These are phyloP conservation scores for Iguana delicatissima DNA, from an alignment of 2,797 vertebrate genomes.

Conservation along the genomic window DNA sequence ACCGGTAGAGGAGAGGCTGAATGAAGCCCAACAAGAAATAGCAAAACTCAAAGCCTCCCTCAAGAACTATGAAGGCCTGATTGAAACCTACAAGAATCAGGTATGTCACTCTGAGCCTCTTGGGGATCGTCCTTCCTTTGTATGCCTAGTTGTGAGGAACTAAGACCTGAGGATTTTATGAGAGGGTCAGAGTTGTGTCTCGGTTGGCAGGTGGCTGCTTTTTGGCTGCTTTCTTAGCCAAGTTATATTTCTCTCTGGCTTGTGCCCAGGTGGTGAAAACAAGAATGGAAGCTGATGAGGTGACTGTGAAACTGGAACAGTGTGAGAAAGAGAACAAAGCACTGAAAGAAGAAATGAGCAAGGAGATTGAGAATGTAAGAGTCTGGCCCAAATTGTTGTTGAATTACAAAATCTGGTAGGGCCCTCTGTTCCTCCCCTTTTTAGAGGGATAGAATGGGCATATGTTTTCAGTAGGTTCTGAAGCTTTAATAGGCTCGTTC, in stretches of 20 bases:
- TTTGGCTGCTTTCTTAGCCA: background rate
- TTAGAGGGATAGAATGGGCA: background rate
- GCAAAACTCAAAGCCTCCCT: conserved; percentile 89
- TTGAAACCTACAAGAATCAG: conserved; percentile 92
- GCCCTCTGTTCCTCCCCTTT: background rate
- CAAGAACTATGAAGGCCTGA: conserved; percentile 88
- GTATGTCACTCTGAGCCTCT: conserved; percentile 67
- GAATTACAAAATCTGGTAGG: background rate
- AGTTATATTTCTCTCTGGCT: background rate
- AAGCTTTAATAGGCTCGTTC: too few relatives aligned
- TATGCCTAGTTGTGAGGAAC: rapidly evolving
- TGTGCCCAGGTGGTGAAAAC: conserved; percentile 85
- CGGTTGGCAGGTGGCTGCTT: too few relatives aligned
- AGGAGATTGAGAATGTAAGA: conserved; percentile 85
- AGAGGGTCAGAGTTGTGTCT: background rate
- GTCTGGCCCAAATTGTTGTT: background rate
- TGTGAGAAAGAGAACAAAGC: conserved; percentile 83
- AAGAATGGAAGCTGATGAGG: conserved; percentile 86
- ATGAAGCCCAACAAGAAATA: conserved; percentile 85
- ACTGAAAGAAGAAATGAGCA: conserved; percentile 83
- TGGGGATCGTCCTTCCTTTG: background rate
- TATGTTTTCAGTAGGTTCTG: background rate
- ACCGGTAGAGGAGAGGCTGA: conserved; percentile 87
- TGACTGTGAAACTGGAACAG: conserved; percentile 82
- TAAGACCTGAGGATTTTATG: too few relatives aligned